Evolutionary conservation across 2,113 vertebrate species (phyloP).

Genomic region (Crotalus horridus): DNA sequence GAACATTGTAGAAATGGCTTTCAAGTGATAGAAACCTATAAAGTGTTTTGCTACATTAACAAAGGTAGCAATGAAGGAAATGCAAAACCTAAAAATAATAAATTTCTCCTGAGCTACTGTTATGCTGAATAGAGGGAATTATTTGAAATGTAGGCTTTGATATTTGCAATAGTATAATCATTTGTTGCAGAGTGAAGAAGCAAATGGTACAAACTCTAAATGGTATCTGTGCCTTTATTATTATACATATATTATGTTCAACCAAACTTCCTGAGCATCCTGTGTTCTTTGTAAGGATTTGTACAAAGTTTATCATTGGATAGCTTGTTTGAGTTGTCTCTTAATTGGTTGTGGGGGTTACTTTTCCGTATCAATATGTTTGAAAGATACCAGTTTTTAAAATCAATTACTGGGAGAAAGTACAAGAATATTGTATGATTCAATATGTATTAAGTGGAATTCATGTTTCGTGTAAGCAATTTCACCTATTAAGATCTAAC

Average conservation of each 20-base stretch:
- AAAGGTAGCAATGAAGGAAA: background rate
- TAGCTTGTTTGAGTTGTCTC: background rate
- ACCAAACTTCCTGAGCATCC: background rate
- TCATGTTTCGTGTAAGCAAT: background rate
- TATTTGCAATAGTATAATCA: background rate
- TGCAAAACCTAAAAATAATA: fast-evolving
- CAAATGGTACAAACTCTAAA: background rate
- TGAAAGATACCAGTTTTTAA: background rate
- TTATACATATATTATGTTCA: background rate
- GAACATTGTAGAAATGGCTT: background rate
- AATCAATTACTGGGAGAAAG: background rate
- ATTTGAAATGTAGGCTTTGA: background rate
- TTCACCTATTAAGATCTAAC: background rate
- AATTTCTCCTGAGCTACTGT: fast-evolving
- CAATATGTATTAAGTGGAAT: background rate
- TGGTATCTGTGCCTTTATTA: background rate
- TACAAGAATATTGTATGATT: background rate
- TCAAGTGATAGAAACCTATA: background rate
- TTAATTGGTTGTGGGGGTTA: background rate
- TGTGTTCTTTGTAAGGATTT: background rate
- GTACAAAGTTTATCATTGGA: constrained; percentile 2
- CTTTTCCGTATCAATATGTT: background rate
- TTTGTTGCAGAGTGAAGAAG: background rate
- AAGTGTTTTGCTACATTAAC: background rate
- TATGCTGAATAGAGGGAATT: background rate